phyloP scores from a whole-genome alignment of 2,888 invertebrate species.

The Apomyelois bistriatella region DNA sequence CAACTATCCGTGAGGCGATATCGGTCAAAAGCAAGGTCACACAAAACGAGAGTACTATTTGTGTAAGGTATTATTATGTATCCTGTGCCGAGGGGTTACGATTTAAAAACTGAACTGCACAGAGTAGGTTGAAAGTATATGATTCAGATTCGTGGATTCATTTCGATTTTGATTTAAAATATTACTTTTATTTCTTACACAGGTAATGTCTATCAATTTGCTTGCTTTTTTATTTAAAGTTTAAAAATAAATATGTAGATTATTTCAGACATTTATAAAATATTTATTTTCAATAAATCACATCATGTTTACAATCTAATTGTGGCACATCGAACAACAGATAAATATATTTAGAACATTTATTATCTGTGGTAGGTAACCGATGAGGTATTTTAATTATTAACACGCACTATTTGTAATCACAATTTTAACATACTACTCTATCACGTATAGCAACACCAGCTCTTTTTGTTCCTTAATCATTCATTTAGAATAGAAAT shows the following conservation, averaged over 20 bases:
- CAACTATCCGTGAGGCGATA: too few species aligned
- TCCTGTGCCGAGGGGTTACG: too few species aligned
- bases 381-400: slow-evolving; percentile 31
- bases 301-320: slow-evolving; percentile 65
- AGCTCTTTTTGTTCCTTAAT: neutral
- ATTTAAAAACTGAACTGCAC: too few species aligned
- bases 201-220: too few species aligned
- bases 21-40: too few species aligned
- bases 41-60: too few species aligned
- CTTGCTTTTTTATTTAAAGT: too few species aligned
- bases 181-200: too few species aligned
- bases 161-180: too few species aligned
- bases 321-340: slow-evolving; percentile 74
- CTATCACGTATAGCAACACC: slow-evolving; percentile 6
- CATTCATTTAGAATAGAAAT: slow-evolving; percentile 4
- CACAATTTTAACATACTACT: slow-evolving; percentile 3
- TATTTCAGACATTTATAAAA: slow-evolving; percentile 68
- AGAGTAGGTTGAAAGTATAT: too few species aligned
- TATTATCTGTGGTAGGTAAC: slow-evolving; percentile 20
- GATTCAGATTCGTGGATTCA: too few species aligned
- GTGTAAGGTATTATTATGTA: too few species aligned
- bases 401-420: slow-evolving; percentile 18
- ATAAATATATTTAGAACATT: slow-evolving; percentile 52
- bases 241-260: neutral
- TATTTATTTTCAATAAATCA: slow-evolving; percentile 75